Percentiles rank a stretch among this genome's conserved stretches.
phyloP scores from a whole-genome alignment of 2,888 invertebrate genomes.

The Phanerotoma sp. region DNA sequence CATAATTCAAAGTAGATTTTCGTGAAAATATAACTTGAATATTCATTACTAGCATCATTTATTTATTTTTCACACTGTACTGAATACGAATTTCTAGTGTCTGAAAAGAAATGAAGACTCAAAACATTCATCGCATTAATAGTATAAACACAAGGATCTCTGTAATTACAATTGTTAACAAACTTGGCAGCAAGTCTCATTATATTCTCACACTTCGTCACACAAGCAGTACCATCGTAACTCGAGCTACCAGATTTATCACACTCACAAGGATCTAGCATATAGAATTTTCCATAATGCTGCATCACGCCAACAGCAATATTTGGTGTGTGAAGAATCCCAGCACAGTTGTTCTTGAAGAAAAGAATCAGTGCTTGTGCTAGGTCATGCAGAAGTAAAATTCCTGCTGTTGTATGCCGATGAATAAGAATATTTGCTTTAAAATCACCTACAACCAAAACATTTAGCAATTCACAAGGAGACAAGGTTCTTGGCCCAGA shows the following conservation, averaged over 20 bases:
- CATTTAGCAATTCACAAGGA: slow-evolving; percentile 43
- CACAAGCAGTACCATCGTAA: slow-evolving; percentile 43
- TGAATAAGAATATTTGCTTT: slow-evolving; percentile 41
- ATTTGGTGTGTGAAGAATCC: slow-evolving; percentile 61
- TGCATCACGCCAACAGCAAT: slow-evolving; percentile 63
- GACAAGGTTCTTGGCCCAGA: slow-evolving; percentile 44
- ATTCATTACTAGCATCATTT: no score
- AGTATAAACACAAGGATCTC: slow-evolving; percentile 46
- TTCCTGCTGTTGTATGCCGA: slow-evolving; percentile 42
- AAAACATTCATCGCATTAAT: slow-evolving; percentile 46
- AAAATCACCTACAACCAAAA: slow-evolving; percentile 49
- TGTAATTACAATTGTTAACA: slow-evolving; percentile 41
- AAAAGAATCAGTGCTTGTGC: slow-evolving; percentile 59
- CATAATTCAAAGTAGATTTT: slow-evolving; percentile 46
- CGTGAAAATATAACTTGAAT: no score
- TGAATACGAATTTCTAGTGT: not conserved
- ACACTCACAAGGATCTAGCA: slow-evolving; percentile 65
- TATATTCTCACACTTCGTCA: slow-evolving; percentile 44
- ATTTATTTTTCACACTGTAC: not conserved
- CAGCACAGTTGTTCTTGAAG: slow-evolving; percentile 63
- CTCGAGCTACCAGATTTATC: slow-evolving; percentile 47
- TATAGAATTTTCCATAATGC: slow-evolving; percentile 61
- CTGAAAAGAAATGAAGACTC: slow-evolving; percentile 44
- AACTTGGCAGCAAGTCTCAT: slow-evolving; percentile 41
- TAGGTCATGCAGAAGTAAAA: slow-evolving; percentile 43